These are phyloP conservation scores for Notolepis coatsorum DNA, from an alignment of 2,797 vertebrate genomes.

Conservation along the genomic window DNA sequence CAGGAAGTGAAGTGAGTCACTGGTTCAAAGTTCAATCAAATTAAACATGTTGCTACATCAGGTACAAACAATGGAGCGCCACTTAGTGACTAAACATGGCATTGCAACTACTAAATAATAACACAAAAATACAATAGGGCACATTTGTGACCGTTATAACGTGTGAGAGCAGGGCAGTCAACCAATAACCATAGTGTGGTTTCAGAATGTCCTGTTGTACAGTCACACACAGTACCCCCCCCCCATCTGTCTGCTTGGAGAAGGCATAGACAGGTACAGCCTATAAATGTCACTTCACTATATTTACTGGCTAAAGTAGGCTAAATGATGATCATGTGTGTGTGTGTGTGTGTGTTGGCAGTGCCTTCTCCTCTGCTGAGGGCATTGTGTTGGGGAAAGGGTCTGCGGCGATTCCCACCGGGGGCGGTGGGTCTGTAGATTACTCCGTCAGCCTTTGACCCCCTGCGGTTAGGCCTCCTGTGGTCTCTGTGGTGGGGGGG, in stretches of 20 bases:
- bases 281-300: slow-evolving; percentile 61
- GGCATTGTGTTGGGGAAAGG: slow-evolving; percentile 36
- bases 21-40: too few relatives aligned
- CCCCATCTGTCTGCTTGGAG: slow-evolving; percentile 59
- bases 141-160: too few relatives aligned
- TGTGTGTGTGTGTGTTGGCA: slow-evolving; percentile 19
- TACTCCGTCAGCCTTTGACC: slow-evolving; percentile 51
- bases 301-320: slow-evolving; percentile 18
- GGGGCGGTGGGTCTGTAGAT: slow-evolving; percentile 5
- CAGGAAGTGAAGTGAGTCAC: too few relatives aligned
- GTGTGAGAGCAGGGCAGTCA: slow-evolving; percentile 65
- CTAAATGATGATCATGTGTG: slow-evolving; percentile 37
- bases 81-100: too few relatives aligned
- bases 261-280: slow-evolving; percentile 48
- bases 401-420: slow-evolving; percentile 26
- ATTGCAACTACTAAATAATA: too few relatives aligned
- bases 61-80: too few relatives aligned
- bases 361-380: slow-evolving; percentile 39
- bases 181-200: slow-evolving; percentile 58
- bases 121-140: slow-evolving; percentile 26
- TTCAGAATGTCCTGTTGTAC: slow-evolving; percentile 46
- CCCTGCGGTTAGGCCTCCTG: slow-evolving; percentile 52
- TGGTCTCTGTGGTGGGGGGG: slow-evolving; percentile 54
- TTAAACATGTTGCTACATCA: too few relatives aligned
- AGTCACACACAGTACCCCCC: slow-evolving; percentile 61